Evolutionary conservation across 2,113 vertebrate genomes (phyloP).

Genomic region (Osmerus mordax): DNA sequence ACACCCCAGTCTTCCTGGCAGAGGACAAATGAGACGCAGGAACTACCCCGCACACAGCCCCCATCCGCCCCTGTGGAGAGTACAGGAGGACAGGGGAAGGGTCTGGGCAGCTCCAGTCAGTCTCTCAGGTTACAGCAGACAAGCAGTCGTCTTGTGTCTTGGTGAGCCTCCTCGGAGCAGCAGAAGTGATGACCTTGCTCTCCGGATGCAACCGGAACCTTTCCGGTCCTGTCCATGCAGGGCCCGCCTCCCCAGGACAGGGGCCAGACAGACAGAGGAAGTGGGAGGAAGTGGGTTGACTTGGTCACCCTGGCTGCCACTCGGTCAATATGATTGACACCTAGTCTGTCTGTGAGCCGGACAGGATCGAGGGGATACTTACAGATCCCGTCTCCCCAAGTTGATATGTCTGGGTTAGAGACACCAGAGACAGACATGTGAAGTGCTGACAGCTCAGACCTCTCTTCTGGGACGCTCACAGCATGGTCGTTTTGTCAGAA

Average conservation of each 20-base stretch:
- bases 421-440: constrained; percentile 53
- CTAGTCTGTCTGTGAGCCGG: background rate
- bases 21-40: constrained; percentile 32
- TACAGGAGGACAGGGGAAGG: constrained; percentile 20
- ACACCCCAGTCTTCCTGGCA: constrained; percentile 35
- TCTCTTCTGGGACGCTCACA: no score
- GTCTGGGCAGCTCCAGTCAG: constrained; percentile 6
- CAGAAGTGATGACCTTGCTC: constrained; percentile 63
- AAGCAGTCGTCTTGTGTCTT: constrained; percentile 33
- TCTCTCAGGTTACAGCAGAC: constrained; percentile 44
- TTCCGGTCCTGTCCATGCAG: constrained; percentile 24
- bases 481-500: no score
- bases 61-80: background rate
- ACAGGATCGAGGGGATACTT: background rate
- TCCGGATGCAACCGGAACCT: constrained; percentile 65
- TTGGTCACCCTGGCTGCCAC: constrained; percentile 2
- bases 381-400: background rate
- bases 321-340: constrained; percentile 52
- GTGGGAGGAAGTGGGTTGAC: background rate
- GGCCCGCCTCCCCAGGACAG: constrained; percentile 52
- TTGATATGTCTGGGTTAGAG: no score
- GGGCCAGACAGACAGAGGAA: background rate
- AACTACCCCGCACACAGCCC: constrained; percentile 18
- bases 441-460: no score
- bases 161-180: constrained; percentile 32